Percentiles rank a stretch among this genome's conserved stretches.
phyloP scores from a whole-genome alignment of 2,113 vertebrate species.

The Corythornis vintsioides region DNA sequence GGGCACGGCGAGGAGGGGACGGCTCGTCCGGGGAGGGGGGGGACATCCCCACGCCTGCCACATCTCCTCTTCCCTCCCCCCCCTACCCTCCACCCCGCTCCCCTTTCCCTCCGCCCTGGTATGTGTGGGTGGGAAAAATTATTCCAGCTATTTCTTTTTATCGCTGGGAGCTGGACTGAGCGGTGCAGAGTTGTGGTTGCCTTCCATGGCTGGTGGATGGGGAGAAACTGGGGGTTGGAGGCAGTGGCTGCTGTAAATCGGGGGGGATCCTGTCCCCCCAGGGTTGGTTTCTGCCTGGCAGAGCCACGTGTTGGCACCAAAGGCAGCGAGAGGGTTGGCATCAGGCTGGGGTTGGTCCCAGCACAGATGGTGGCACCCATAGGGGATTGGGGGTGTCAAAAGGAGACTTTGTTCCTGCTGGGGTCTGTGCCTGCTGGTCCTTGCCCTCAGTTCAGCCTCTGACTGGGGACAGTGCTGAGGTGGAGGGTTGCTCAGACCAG shows the following conservation, averaged over 20 bases:
- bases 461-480: background rate
- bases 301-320: accelerated
- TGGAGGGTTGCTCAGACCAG: background rate
- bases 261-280: background rate
- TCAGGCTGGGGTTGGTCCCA: background rate
- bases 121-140: slow-evolving; percentile 79
- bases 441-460: background rate
- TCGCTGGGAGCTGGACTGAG: slow-evolving; percentile 41
- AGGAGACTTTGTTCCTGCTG: background rate
- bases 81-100: background rate
- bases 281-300: background rate
- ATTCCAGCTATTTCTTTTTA: slow-evolving; percentile 74
- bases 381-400: accelerated
- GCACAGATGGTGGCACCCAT: background rate
- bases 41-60: background rate
- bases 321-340: background rate
- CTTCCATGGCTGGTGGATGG: slow-evolving; percentile 46
- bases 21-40: slow-evolving; percentile 64
- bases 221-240: background rate
- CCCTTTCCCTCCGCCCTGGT: slow-evolving; percentile 29
- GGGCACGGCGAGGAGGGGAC: slow-evolving; percentile 60
- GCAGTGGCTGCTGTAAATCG: background rate
- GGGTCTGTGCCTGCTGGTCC: background rate
- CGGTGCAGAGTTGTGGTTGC: slow-evolving; percentile 40
- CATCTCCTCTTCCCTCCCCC: background rate